These are phyloP conservation scores for Takifugu flavidus DNA, from an alignment of 2,113 vertebrate species.

Conservation along the genomic window DNA sequence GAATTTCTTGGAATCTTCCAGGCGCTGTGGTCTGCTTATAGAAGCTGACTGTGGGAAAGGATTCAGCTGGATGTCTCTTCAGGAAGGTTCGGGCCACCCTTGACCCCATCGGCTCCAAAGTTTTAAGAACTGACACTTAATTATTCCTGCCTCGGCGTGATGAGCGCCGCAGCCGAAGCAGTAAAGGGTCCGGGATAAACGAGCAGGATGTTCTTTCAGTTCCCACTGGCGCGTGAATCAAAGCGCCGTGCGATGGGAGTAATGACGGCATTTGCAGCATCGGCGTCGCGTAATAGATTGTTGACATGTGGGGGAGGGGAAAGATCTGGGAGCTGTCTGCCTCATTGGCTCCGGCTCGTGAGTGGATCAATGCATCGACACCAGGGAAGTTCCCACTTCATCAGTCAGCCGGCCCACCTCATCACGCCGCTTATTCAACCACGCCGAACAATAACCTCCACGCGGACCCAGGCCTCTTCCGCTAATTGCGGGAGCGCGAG, in stretches of 20 bases:
- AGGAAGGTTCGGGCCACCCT: conserved; percentile 14
- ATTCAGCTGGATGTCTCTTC: conserved; percentile 5
- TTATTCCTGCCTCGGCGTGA: conserved; percentile 40
- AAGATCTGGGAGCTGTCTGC: conserved; percentile 38
- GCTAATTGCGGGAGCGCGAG: conserved; percentile 47
- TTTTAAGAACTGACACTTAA: conserved; percentile 44
- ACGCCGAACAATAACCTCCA: conserved; percentile 63
- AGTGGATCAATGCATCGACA: conserved; percentile 60
- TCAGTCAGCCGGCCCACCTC: conserved; percentile 61
- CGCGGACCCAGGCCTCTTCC: conserved; percentile 31
- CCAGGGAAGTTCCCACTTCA: conserved; percentile 31
- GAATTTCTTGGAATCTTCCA: conserved; percentile 8
- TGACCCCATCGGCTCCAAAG: conserved; percentile 28
- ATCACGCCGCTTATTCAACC: conserved; percentile 63
- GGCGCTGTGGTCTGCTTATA: not conserved
- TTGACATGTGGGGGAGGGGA: conserved; percentile 12
- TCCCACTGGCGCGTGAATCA: no score
- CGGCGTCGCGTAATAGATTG: conserved; percentile 44
- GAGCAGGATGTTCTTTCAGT: conserved; percentile 3
- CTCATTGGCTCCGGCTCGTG: conserved; percentile 30
- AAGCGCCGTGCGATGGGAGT: not conserved
- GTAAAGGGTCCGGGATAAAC: conserved; percentile 18
- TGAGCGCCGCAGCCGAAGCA: conserved; percentile 28
- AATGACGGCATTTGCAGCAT: conserved; percentile 28
- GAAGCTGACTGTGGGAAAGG: not conserved